Conservation (phyloP, 1,140 invertebrate species). For the Theocolax elegans region DNA sequence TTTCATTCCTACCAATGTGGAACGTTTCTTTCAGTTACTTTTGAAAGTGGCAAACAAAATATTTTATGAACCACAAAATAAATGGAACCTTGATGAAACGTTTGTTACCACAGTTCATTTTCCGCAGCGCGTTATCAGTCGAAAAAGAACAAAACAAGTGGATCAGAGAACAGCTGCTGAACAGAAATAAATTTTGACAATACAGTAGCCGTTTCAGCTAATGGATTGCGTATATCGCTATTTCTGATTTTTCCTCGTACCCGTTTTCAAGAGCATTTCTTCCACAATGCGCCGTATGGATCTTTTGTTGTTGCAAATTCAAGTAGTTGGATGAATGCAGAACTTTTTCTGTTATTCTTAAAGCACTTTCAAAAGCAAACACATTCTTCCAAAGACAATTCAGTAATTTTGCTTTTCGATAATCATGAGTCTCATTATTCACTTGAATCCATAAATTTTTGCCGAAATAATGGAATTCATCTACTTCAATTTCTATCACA, state of each 20-base stretch:
- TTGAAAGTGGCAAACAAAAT: no score
- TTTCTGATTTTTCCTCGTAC: conserved; percentile 52
- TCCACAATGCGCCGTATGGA: conserved; percentile 16
- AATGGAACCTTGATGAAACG: conserved; percentile 64
- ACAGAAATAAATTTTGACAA: conserved; percentile 58
- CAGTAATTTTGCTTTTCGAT: conserved; percentile 42
- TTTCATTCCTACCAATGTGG: no score
- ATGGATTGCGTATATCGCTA: conserved; percentile 56
- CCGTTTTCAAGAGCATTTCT: conserved; percentile 39
- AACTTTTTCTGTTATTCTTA: conserved; percentile 25
- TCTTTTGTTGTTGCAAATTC: conserved; percentile 8
- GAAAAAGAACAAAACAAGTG: conserved; percentile 56
- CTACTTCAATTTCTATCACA: conserved; percentile 65
- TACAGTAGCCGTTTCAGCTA: conserved; percentile 51
- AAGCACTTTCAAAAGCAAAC: conserved; percentile 29
- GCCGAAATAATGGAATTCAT: conserved; percentile 50
- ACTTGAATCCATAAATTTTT: conserved; percentile 26
- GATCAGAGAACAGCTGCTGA: conserved; percentile 57
- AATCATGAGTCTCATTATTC: conserved; percentile 33
- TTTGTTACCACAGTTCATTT: conserved; percentile 62
- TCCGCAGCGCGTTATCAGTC: conserved; percentile 56
- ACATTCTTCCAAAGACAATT: conserved; percentile 20
- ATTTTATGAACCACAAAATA: conserved; percentile 37
- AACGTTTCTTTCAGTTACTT: no score
- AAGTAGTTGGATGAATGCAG: conserved; percentile 21